phyloP scores from a whole-genome alignment of 1,140 invertebrate genomes.

The Drosophila elegans region DNA sequence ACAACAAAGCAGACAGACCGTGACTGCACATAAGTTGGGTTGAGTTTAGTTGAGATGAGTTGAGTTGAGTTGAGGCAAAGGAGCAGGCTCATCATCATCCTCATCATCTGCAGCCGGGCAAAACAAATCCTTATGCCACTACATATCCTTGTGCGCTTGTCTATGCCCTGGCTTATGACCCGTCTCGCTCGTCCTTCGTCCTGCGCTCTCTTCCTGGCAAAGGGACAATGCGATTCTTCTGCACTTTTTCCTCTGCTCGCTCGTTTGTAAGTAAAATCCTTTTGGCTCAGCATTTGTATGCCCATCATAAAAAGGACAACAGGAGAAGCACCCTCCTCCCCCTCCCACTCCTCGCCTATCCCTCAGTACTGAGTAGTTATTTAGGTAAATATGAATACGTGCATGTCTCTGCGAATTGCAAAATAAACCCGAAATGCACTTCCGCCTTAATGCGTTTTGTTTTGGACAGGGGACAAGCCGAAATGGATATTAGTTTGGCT shows the following conservation, averaged over 20 bases:
- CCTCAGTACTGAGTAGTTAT: conserved; percentile 16
- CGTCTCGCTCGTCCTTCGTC: conserved; percentile 16
- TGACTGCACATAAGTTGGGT: conserved; percentile 69
- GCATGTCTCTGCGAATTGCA: conserved; percentile 54
- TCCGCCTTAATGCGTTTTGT: conserved; percentile 77
- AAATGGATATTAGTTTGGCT: conserved; percentile 50
- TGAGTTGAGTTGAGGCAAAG: conserved; percentile 6
- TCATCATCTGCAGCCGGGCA: conserved; percentile 64
- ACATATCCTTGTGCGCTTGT: conserved; percentile 60
- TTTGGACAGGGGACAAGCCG: conserved; percentile 50
- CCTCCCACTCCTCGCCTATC: background rate
- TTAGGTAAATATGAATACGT: conserved; percentile 72
- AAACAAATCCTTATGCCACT: conserved; percentile 66
- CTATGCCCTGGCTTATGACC: conserved; percentile 53
- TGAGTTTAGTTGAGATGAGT: conserved; percentile 16
- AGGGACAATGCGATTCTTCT: conserved; percentile 72
- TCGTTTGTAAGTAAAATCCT: conserved; percentile 76
- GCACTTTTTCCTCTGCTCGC: conserved; percentile 73
- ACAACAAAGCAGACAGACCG: conserved; percentile 63
- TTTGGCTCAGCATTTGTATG: conserved; percentile 69
- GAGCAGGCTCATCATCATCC: conserved; percentile 41
- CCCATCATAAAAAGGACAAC: conserved; percentile 72
- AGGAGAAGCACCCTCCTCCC: conserved; percentile 10
- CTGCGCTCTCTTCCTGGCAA: conserved; percentile 1
- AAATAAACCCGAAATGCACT: conserved; percentile 70